These are phyloP conservation scores for Platysteira castanea DNA, from an alignment of 2,113 vertebrate species.

Conservation along the genomic window DNA sequence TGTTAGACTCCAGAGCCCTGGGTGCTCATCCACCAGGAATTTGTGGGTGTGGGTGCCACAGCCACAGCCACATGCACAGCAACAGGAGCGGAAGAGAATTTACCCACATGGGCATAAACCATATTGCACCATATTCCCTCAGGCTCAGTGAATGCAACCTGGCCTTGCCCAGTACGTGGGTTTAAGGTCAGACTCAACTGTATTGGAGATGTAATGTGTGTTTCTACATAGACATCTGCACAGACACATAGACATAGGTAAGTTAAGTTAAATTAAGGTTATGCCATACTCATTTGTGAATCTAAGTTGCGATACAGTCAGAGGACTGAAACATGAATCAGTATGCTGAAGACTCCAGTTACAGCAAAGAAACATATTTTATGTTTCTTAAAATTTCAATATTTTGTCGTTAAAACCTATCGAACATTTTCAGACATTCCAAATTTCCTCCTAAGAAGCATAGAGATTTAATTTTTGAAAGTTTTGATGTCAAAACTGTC, in stretches of 20 bases:
- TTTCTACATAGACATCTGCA: not conserved
- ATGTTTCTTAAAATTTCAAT: not conserved
- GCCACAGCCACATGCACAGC: too few relatives aligned
- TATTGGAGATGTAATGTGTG: not conserved
- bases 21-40: too few relatives aligned
- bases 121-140: not conserved
- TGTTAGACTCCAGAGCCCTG: too few relatives aligned
- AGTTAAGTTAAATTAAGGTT: not conserved
- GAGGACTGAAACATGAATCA: not conserved
- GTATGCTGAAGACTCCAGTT: fast-evolving
- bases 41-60: too few relatives aligned
- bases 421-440: not conserved
- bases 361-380: not conserved
- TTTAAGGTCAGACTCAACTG: not conserved
- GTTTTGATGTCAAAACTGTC: not conserved
- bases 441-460: not conserved
- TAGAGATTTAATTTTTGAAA: not conserved
- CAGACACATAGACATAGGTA: not conserved
- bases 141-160: not conserved
- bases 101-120: not conserved
- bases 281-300: not conserved
- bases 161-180: not conserved
- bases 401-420: not conserved
- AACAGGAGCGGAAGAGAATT: not conserved
- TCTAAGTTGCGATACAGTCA: not conserved